Conservation (phyloP, 2,888 invertebrate species). For the Philopedon plagiatum region DNA sequence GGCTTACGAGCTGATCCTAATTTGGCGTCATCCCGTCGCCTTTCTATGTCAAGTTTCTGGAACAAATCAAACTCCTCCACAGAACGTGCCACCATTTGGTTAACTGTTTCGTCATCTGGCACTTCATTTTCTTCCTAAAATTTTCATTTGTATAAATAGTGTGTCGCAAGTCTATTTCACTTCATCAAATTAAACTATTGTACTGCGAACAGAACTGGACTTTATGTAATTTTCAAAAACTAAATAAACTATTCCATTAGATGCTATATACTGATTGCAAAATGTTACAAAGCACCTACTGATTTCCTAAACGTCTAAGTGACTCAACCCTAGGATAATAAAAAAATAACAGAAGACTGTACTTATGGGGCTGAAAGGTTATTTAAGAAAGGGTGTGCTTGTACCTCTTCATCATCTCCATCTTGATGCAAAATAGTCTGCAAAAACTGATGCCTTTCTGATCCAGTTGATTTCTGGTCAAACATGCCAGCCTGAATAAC, state of each 20-base stretch:
- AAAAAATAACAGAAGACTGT: too few species aligned
- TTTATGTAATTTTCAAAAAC: too few species aligned
- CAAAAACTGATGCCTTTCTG: slow-evolving; percentile 95
- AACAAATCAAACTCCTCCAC: slow-evolving; percentile 96
- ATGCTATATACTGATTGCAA: too few species aligned
- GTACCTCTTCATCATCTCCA: slow-evolving; percentile 92
- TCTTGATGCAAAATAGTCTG: slow-evolving; percentile 96
- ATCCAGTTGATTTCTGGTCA: slow-evolving; percentile 98
- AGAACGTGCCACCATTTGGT: slow-evolving; percentile 98
- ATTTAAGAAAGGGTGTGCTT: too few species aligned
- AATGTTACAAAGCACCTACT: too few species aligned
- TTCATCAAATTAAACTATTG: too few species aligned
- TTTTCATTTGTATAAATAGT: background rate
- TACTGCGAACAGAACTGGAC: too few species aligned
- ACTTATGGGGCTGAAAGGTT: too few species aligned
- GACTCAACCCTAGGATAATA: too few species aligned
- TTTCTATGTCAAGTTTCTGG: slow-evolving; percentile 93
- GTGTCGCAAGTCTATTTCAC: background rate
- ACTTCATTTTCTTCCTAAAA: slow-evolving; percentile 88
- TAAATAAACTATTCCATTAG: too few species aligned
- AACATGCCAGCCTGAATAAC: slow-evolving; percentile 99
- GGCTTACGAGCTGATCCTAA: slow-evolving; percentile 83
- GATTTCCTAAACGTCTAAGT: too few species aligned
- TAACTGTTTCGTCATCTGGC: slow-evolving; percentile 98
- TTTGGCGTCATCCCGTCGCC: slow-evolving; percentile 83